Evolutionary conservation across 2,888 invertebrate species (phyloP), one percentile per base, ranked within the genome.

Genomic region (Drosophila mimetica): DNA sequence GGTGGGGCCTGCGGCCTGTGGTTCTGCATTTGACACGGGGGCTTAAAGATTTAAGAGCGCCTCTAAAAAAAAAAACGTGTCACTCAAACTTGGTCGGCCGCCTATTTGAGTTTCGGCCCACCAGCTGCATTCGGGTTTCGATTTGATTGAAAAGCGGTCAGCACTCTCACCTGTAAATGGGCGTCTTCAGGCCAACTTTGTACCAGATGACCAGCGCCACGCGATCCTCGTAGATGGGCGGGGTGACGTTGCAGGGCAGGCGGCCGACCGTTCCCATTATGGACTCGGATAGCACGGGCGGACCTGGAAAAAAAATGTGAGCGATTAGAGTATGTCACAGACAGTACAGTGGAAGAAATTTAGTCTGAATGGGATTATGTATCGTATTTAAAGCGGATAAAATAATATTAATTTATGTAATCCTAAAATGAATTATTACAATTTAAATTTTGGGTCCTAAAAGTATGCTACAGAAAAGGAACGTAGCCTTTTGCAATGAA

Each of bases 141-240:
- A 18, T 2, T 39, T 18, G 51, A 52, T 63, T 28, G 28, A 41
- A 37, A 47, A 28, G 9, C 37, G 11, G 18, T 16, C 9, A 39
- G 14, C 18, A 75, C 86, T 91, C 86, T 91, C 77, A 92, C 92
- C 92, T 92, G 70, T 92, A 92, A 66, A 92, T 92, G 32, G 92
- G 92, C 61, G 92, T 91, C 72, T 90, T 90, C 42, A 91, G 86
- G 50, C 91, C 92, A 63, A 92, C 91, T 78, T 92, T 92, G 70
- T 92, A 92, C 92, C 92, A 92, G 77, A 92, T 92, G 34, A 92
- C 92, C 79, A 92, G 64, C 28, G 91, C 91, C 59, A 92, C 92
- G 64, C 90, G 90, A 84, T 92, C 92, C 53, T 90, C 92, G 37
- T 85, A 81, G 60, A 91, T 88, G 47, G 92, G 91, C 69, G 92